phyloP scores from a whole-genome alignment of 2,888 invertebrate species.

The Zaprionus bogoriensis region DNA sequence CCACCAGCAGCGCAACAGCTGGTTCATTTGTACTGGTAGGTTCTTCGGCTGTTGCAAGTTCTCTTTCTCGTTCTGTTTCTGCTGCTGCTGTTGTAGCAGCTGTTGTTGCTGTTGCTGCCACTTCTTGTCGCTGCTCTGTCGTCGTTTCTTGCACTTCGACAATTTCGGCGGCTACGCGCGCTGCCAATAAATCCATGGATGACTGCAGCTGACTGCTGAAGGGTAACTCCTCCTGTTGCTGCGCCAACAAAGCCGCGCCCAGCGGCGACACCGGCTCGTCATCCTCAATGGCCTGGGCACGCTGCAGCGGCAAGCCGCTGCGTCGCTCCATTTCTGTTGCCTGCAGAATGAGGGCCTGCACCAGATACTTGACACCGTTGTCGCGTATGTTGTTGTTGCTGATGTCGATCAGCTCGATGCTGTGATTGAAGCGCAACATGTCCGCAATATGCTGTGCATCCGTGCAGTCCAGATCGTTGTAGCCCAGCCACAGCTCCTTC shows the following conservation, averaged over 20 bases:
- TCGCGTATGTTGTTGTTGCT: constrained; percentile 87
- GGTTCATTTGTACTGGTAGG: constrained; percentile 20
- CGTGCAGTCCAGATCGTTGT: constrained; percentile 88
- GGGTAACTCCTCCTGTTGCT: background rate
- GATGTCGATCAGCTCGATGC: constrained; percentile 91
- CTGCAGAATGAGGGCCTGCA: constrained; percentile 89
- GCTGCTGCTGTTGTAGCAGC: background rate
- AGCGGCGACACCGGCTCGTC: constrained; percentile 68
- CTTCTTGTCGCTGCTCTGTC: background rate
- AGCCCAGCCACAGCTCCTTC: constrained; percentile 91
- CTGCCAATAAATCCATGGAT: background rate
- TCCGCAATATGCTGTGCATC: constrained; percentile 92
- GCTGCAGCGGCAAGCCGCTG: constrained; percentile 62
- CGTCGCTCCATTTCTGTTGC: constrained; percentile 82
- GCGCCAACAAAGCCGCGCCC: constrained; percentile 15
- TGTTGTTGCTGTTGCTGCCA: constrained; percentile 1
- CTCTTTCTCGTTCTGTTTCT: too few species aligned
- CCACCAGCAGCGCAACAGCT: constrained; percentile 44
- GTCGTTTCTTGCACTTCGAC: background rate
- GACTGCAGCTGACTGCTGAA: background rate
- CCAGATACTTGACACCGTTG: constrained; percentile 87
- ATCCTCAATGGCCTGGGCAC: constrained; percentile 73
- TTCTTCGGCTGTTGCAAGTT: constrained; percentile 3
- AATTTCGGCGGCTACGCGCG: background rate
- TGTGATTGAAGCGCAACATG: constrained; percentile 88